Conservation (phyloP, 2,888 invertebrate genomes). For the Drosophila pseudotakahashii region DNA sequence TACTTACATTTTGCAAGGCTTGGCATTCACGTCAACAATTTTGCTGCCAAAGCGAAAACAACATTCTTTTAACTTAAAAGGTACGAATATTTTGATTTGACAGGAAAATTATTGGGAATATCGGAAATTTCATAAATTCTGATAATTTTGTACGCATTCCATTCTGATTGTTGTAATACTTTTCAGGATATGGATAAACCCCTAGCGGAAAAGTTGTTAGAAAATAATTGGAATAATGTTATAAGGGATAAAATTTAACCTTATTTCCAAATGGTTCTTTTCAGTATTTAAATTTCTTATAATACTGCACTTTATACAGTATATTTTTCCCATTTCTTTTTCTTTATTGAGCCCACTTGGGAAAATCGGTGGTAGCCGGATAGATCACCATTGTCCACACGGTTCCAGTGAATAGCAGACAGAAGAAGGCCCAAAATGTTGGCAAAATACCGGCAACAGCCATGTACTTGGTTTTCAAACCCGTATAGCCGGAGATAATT, state of each 20-base stretch:
- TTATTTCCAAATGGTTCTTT: background rate
- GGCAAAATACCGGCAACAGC: slow-evolving; percentile 82
- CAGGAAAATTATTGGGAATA: background rate
- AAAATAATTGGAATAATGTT: background rate
- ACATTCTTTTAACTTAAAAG: background rate
- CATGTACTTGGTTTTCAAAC: slow-evolving; percentile 91
- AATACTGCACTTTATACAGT: too few relatives aligned
- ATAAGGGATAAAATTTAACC: background rate
- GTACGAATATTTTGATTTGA: background rate
- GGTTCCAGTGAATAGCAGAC: slow-evolving; percentile 21
- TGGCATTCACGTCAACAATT: background rate
- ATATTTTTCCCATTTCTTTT: background rate
- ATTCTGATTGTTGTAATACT: background rate
- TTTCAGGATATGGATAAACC: background rate
- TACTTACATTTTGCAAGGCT: background rate
- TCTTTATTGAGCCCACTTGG: slow-evolving; percentile 38
- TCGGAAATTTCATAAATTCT: slow-evolving; percentile 1
- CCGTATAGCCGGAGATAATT: slow-evolving; percentile 92
- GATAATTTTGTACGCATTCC: too few relatives aligned
- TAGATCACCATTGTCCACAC: slow-evolving; percentile 52
- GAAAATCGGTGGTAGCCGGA: slow-evolving; percentile 43
- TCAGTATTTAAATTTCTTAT: too few relatives aligned
- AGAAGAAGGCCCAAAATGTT: slow-evolving; percentile 39
- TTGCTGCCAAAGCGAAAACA: background rate
- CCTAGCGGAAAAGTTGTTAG: background rate